These are phyloP conservation scores for Lasioglossum marginatum DNA, from an alignment of 2,888 invertebrate genomes.

Conservation along the genomic window DNA sequence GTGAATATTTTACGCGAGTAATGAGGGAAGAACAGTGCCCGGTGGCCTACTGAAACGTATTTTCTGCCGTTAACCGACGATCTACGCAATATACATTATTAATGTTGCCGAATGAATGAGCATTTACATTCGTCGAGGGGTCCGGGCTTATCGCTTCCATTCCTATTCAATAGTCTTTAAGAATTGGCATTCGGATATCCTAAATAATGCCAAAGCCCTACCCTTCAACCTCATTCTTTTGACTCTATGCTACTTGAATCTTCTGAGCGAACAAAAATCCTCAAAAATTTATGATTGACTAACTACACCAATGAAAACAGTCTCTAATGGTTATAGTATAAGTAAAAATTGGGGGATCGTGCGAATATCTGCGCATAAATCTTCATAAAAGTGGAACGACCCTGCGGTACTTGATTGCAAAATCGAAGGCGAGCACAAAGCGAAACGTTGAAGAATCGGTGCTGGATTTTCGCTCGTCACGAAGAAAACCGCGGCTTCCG, in stretches of 20 bases:
- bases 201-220: neutral
- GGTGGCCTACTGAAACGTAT: constrained; percentile 9
- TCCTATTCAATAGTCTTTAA: neutral
- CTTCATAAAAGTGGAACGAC: neutral
- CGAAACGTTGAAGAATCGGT: constrained; percentile 47
- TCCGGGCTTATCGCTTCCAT: neutral
- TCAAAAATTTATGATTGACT: neutral
- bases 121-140: neutral
- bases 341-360: neutral
- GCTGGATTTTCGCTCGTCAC: constrained; percentile 41
- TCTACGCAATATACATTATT: constrained; percentile 6
- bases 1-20: constrained; percentile 18
- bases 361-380: neutral
- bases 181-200: neutral
- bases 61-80: constrained; percentile 8
- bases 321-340: neutral
- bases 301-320: neutral
- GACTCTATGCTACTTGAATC: neutral
- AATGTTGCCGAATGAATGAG: neutral
- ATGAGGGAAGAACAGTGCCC: neutral
- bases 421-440: neutral
- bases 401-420: neutral
- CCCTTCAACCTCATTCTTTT: neutral
- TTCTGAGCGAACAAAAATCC: neutral
- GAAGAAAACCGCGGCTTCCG: constrained; percentile 27